Conservation (phyloP, 2,113 vertebrate species). For the Notothenia rossii region DNA sequence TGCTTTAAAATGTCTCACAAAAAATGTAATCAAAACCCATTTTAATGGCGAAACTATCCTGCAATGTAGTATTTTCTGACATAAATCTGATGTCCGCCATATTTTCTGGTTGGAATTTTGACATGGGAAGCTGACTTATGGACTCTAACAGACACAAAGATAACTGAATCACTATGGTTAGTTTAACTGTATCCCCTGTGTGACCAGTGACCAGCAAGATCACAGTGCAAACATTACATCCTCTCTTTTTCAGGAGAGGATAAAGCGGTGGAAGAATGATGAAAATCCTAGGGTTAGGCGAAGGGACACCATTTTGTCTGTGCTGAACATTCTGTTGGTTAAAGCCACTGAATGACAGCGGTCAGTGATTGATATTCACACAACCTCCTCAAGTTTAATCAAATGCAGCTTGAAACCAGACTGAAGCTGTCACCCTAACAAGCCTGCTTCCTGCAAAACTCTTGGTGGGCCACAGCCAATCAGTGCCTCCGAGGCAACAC, state of each 20-base stretch:
- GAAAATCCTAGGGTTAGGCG: neutral
- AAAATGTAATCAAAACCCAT: no score
- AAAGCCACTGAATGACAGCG: neutral
- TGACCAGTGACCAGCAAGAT: neutral
- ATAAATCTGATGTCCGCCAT: no score
- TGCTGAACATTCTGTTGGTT: neutral
- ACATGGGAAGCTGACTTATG: no score
- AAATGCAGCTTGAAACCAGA: conserved; percentile 6
- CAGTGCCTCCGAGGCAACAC: neutral
- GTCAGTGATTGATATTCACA: no score
- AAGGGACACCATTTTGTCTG: neutral
- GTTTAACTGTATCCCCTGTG: neutral
- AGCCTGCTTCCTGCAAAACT: neutral
- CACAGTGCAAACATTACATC: neutral
- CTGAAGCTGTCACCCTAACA: neutral
- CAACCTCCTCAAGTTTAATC: neutral
- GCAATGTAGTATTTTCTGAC: no score
- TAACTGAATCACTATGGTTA: neutral
- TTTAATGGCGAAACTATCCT: no score
- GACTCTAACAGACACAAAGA: neutral
- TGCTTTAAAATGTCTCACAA: no score
- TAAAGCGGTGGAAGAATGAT: neutral
- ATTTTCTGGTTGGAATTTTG: no score
- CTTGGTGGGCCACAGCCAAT: no score
- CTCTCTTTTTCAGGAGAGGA: neutral